phyloP scores from a whole-genome alignment of 2,797 vertebrate species.

The Rhyacichthys aspro region DNA sequence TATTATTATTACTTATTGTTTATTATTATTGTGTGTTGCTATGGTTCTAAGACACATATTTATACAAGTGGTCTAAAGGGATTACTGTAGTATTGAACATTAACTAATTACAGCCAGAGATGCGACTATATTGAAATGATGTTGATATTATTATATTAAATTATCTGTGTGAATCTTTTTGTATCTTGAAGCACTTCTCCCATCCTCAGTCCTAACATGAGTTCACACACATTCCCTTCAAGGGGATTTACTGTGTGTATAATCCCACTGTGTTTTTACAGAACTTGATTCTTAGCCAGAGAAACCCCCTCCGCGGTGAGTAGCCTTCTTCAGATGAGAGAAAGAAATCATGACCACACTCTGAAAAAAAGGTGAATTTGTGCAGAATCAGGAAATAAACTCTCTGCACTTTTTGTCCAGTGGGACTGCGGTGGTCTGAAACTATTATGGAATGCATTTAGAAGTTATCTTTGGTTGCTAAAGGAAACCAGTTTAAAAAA shows the following conservation, averaged over 20 bases:
- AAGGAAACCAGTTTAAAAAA: constrained; percentile 39
- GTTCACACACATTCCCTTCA: background rate
- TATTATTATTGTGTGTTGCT: constrained; percentile 19
- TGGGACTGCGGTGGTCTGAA: no score
- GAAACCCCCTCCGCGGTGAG: background rate
- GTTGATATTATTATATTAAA: no score
- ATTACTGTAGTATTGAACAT: no score
- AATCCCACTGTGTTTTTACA: constrained; percentile 39
- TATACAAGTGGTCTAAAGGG: background rate
- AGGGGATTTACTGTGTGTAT: constrained; percentile 34
- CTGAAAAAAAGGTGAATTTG: no score
- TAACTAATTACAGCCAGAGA: no score
- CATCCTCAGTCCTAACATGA: background rate
- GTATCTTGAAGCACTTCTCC: no score
- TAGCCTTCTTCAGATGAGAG: constrained; percentile 12
- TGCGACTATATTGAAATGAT: no score
- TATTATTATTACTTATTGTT: no score
- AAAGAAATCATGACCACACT: constrained; percentile 6
- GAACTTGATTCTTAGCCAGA: constrained; percentile 34
- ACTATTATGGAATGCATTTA: constrained; percentile 29
- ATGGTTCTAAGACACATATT: background rate
- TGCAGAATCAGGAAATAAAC: no score
- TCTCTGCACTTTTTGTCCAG: no score
- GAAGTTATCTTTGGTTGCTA: constrained; percentile 46
- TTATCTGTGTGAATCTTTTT: no score